phyloP scores from a whole-genome alignment of 2,888 invertebrate genomes.

The Idaea dimidiata region DNA sequence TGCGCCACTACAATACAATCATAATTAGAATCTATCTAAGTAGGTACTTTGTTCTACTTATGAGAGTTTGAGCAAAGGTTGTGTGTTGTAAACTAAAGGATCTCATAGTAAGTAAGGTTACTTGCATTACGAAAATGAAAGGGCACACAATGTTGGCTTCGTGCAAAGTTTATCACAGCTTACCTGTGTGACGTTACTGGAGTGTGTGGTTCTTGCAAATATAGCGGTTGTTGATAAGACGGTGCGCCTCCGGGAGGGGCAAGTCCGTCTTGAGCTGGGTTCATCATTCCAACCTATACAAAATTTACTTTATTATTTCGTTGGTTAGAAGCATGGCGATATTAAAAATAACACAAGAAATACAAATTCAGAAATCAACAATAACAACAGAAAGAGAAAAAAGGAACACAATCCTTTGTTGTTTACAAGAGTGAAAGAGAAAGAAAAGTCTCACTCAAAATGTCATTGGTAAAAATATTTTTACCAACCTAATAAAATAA shows the following conservation, averaged over 20 bases:
- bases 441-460: background rate
- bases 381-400: background rate
- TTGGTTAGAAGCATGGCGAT: background rate
- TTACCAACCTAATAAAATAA: background rate
- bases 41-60: too few species aligned
- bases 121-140: constrained; percentile 10
- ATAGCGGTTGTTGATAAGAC: constrained; percentile 86
- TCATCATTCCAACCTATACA: constrained; percentile 81
- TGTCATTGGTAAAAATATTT: background rate
- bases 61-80: too few species aligned
- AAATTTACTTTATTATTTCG: constrained; percentile 30
- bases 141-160: background rate
- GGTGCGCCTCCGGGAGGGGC: constrained; percentile 81
- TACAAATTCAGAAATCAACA: background rate
- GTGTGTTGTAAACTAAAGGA: too few species aligned
- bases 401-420: background rate
- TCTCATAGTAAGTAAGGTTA: too few species aligned
- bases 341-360: background rate
- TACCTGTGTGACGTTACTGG: constrained; percentile 74
- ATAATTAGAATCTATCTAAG: background rate
- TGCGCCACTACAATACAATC: constrained; percentile 52
- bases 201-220: constrained; percentile 81
- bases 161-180: constrained; percentile 12
- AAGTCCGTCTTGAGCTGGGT: constrained; percentile 82
- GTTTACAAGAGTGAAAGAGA: background rate